phyloP scores from a whole-genome alignment of 2,797 vertebrate genomes.

The Tenualosa thibaudeaui region DNA sequence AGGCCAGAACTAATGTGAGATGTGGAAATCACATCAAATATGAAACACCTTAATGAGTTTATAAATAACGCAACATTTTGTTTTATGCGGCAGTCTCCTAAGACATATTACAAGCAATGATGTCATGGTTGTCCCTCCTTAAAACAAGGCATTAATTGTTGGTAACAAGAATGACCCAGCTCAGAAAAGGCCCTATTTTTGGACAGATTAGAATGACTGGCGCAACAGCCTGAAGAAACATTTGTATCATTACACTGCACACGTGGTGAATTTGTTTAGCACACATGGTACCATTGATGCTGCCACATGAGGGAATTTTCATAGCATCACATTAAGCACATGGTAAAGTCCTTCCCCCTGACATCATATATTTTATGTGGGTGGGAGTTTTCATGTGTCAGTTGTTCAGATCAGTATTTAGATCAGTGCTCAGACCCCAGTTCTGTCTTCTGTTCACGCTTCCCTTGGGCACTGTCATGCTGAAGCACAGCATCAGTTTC shows the following conservation, averaged over 20 bases:
- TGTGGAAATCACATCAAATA: conserved; percentile 17
- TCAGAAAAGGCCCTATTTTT: background rate
- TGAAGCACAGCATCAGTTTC: background rate
- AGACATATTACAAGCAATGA: background rate
- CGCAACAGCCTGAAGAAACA: background rate
- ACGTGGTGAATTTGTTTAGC: background rate
- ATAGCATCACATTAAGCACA: background rate
- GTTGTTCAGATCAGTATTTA: background rate
- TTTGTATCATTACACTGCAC: background rate
- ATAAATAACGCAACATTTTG: background rate
- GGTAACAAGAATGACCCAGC: background rate
- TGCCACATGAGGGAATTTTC: background rate
- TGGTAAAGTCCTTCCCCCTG: background rate
- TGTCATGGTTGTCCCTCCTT: background rate
- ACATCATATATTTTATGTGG: background rate
- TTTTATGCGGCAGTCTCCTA: background rate
- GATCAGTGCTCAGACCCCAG: background rate
- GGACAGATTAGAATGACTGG: background rate
- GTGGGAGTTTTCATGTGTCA: background rate
- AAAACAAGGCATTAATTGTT: background rate
- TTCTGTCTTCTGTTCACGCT: background rate
- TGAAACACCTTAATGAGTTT: conserved; percentile 24
- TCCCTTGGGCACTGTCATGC: background rate
- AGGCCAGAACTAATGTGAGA: conserved; percentile 8
- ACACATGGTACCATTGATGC: background rate